Conservation (phyloP, 2,113 vertebrate genomes). For the Anarrhichthys ocellatus region DNA sequence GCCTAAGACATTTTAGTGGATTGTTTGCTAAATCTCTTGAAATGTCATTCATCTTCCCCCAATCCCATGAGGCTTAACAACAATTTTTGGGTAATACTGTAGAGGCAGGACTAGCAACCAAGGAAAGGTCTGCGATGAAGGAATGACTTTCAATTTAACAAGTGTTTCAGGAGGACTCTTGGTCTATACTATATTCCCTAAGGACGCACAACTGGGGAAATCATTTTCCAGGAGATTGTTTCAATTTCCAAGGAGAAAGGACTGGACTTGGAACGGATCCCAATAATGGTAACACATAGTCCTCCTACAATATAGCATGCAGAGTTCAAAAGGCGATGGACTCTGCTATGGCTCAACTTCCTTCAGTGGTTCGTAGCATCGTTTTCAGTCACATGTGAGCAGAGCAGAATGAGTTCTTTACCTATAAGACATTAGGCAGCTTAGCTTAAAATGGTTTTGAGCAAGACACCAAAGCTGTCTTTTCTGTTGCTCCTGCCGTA, state of each 20-base stretch:
- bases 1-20: slow-evolving; percentile 15
- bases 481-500: not conserved
- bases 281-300: slow-evolving; percentile 1
- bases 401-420: slow-evolving; percentile 9
- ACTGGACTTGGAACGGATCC: not conserved
- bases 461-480: not conserved
- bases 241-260: not conserved
- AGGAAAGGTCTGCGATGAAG: slow-evolving; percentile 15
- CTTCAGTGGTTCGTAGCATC: slow-evolving; percentile 18
- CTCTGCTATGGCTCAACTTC: slow-evolving; percentile 15
- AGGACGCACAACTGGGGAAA: not conserved
- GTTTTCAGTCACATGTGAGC: slow-evolving; percentile 25
- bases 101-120: not conserved
- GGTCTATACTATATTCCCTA: not conserved
- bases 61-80: not conserved
- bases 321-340: slow-evolving; percentile 22
- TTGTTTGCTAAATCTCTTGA: slow-evolving; percentile 33
- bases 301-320: not conserved
- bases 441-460: slow-evolving; percentile 13
- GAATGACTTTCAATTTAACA: not conserved
- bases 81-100: not conserved
- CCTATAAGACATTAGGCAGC: slow-evolving; percentile 4
- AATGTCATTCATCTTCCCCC: slow-evolving; percentile 1
- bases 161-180: slow-evolving; percentile 8
- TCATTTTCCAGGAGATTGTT: slow-evolving; percentile 7